These are phyloP conservation scores for Mimumesa dahlbomi DNA, from an alignment of 2,888 invertebrate species.

Conservation along the genomic window DNA sequence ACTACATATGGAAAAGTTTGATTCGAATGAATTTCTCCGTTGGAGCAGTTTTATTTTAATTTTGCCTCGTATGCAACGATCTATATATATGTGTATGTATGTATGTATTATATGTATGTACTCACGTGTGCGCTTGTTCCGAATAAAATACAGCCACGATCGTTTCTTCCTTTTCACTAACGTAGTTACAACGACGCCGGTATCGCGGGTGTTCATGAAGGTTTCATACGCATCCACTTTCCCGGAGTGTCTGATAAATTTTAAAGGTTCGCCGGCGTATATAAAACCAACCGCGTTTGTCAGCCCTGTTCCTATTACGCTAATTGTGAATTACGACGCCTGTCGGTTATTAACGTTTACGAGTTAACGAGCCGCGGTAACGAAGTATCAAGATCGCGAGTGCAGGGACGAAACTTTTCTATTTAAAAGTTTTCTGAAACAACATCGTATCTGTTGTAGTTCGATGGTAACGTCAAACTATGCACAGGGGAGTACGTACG, in stretches of 20 bases:
- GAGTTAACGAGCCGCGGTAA: conserved; percentile 54
- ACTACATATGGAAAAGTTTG: too few relatives aligned
- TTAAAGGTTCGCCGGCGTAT: conserved; percentile 13
- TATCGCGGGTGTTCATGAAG: conserved; percentile 10
- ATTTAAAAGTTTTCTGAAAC: conserved; percentile 55
- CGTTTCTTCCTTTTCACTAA: neutral
- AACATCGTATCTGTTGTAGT: conserved; percentile 34
- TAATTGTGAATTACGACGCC: conserved; percentile 59
- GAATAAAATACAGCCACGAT: neutral
- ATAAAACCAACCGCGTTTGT: neutral
- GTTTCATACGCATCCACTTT: conserved; percentile 21
- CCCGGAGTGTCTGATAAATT: conserved; percentile 32
- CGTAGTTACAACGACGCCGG: conserved; percentile 14
- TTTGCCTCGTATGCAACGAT: too few relatives aligned
- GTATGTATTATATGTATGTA: too few relatives aligned
- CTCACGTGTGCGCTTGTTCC: too few relatives aligned
- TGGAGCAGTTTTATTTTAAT: too few relatives aligned
- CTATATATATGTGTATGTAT: too few relatives aligned
- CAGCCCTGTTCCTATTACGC: conserved; percentile 26
- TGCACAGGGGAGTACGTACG: neutral
- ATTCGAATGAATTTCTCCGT: too few relatives aligned
- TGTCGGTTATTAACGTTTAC: conserved; percentile 58
- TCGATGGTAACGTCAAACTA: conserved; percentile 39
- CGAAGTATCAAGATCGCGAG: conserved; percentile 45
- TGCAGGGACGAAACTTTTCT: conserved; percentile 50